These are phyloP conservation scores for Tiliacea aurago DNA, from an alignment of 2,888 invertebrate genomes.

Conservation along the genomic window DNA sequence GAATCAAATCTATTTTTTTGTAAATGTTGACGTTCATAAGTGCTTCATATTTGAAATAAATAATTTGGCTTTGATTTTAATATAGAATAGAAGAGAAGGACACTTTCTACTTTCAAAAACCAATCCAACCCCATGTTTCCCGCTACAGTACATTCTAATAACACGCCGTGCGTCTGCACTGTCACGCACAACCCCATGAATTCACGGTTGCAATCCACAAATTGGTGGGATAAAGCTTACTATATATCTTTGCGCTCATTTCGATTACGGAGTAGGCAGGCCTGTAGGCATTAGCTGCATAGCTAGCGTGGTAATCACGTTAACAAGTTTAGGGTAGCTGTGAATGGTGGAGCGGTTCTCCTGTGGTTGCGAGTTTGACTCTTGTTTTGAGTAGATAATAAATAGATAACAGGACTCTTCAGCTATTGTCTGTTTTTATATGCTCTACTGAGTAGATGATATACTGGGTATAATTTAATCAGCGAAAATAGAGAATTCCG, in stretches of 20 bases:
- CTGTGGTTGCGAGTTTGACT: slow-evolving; percentile 8
- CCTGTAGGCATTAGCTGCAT: slow-evolving; percentile 27
- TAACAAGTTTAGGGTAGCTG: slow-evolving; percentile 32
- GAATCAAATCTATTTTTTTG: too few species aligned
- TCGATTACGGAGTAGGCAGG: slow-evolving; percentile 43
- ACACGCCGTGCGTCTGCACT: slow-evolving; percentile 1
- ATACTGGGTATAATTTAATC: too few species aligned
- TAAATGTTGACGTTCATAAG: too few species aligned
- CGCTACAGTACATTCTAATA: not conserved
- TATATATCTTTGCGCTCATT: slow-evolving; percentile 58
- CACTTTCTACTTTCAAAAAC: not conserved
- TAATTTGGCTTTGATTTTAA: too few species aligned
- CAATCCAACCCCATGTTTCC: not conserved
- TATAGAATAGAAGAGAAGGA: too few species aligned
- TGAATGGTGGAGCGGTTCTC: not conserved
- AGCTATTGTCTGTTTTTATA: not conserved
- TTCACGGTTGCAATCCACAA: slow-evolving; percentile 44
- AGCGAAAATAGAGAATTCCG: too few species aligned
- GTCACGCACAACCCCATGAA: slow-evolving; percentile 40
- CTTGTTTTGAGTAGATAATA: slow-evolving; percentile 8
- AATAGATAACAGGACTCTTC: not conserved
- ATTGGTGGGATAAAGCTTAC: slow-evolving; percentile 52
- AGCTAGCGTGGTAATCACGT: slow-evolving; percentile 25
- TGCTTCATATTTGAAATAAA: too few species aligned
- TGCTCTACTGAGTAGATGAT: not conserved